Percentiles rank a stretch among this genome's conserved stretches.
These are phyloP conservation scores for Sinocyclocheilus grahami DNA, from an alignment of 2,113 vertebrate genomes.

Conservation along the genomic window DNA sequence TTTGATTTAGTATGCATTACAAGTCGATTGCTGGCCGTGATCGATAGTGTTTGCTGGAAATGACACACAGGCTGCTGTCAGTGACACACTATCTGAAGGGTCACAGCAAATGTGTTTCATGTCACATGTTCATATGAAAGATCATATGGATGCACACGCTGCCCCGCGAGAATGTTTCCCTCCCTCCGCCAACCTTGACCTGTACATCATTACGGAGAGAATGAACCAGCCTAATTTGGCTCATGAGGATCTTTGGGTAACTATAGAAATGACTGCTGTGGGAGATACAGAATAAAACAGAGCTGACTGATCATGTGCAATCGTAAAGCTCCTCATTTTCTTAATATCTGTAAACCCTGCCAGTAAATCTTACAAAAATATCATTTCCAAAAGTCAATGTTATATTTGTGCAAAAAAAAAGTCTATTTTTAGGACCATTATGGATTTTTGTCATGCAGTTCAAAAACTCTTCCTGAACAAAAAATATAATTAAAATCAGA, in stretches of 20 bases:
- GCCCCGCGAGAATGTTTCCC: not conserved
- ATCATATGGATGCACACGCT: not conserved
- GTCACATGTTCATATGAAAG: slow-evolving; percentile 10
- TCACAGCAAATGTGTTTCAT: slow-evolving; percentile 12
- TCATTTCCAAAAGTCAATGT: not conserved
- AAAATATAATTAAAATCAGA: not conserved
- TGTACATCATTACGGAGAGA: not conserved
- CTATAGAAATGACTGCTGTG: not conserved
- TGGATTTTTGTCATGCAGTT: not conserved
- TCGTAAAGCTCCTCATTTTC: not conserved
- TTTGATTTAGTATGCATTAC: slow-evolving; percentile 48
- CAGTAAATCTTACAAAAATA: not conserved
- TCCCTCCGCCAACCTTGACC: not conserved
- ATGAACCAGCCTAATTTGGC: slow-evolving; percentile 19
- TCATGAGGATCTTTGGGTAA: not conserved
- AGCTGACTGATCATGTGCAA: not conserved
- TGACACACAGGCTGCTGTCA: slow-evolving; percentile 40
- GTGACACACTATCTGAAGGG: slow-evolving; percentile 12
- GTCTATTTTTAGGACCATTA: not conserved
- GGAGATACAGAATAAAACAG: not conserved
- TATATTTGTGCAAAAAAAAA: not conserved
- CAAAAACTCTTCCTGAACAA: not conserved
- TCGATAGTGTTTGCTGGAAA: slow-evolving; percentile 50
- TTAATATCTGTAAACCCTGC: not conserved
- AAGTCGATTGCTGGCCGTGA: slow-evolving; percentile 40